A percentile compares a stretch with the other conserved stretches of the same genome.
Evolutionary conservation across 2,113 vertebrate species (phyloP).

Genomic region (Gallinago paraguaiae): DNA sequence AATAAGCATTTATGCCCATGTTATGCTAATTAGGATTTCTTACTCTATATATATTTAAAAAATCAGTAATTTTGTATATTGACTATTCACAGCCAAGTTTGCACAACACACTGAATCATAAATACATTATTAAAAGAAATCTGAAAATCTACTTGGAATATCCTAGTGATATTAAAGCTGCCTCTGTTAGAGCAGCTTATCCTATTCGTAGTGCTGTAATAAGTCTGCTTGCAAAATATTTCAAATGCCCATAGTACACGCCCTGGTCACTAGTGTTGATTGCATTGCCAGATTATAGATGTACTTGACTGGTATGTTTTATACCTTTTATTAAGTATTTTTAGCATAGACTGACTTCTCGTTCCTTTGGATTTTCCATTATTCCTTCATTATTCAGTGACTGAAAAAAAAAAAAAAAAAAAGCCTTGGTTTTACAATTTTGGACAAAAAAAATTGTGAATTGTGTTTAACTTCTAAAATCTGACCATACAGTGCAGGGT

Average conservation of each 20-base stretch:
- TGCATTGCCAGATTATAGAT: not conserved
- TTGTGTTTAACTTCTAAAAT: not conserved
- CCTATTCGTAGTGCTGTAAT: not conserved
- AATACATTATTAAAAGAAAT: not conserved
- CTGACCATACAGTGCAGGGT: not conserved
- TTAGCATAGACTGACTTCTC: not conserved
- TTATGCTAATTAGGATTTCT: not conserved
- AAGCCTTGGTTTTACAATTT: not conserved
- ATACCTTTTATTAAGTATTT: not conserved
- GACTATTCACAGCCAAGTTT: not conserved
- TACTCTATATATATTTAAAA: not conserved
- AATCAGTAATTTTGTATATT: not conserved
- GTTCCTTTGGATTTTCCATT: not conserved
- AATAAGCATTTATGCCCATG: not conserved
- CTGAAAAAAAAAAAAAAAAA: not conserved
- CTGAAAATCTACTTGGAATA: not conserved
- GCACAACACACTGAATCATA: not conserved
- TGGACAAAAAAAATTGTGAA: not conserved
- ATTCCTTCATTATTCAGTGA: not conserved
- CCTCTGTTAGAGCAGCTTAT: not conserved
- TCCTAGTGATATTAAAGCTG: not conserved
- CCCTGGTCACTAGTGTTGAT: not conserved
- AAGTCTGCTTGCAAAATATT: not conserved
- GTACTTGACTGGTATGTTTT: not conserved
- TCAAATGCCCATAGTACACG: accelerated